Evolutionary conservation across 2,888 invertebrate species (phyloP).

Genomic region (Dinocampus coccinellae): DNA sequence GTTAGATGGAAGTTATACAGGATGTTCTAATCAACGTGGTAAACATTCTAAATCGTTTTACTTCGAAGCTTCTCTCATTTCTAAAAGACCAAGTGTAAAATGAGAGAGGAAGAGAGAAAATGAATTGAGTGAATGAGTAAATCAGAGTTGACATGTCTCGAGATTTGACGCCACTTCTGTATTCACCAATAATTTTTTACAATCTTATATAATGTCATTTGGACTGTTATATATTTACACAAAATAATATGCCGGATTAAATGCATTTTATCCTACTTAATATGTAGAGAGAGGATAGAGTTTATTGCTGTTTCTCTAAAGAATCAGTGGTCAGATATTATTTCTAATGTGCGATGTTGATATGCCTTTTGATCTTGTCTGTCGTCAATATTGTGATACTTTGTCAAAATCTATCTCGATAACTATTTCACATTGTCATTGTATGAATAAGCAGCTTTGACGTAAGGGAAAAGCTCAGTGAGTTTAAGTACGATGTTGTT

Average conservation of each 20-base stretch:
- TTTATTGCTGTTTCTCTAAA: background rate
- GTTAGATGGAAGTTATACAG: conserved; percentile 15
- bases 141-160: conserved; percentile 4
- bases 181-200: conserved; percentile 21
- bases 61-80: background rate
- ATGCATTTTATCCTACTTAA: background rate
- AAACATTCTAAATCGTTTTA: conserved; percentile 11
- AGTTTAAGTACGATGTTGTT: background rate
- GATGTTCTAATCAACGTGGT: conserved; percentile 25
- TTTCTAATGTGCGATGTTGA: conserved; percentile 22
- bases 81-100: too few relatives aligned
- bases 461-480: background rate
- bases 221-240: background rate
- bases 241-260: background rate
- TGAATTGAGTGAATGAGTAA: background rate
- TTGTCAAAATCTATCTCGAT: conserved; percentile 13
- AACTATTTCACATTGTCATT: conserved; percentile 22
- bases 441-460: background rate
- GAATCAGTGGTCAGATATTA: background rate
- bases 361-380: background rate
- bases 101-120: background rate
- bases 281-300: conserved; percentile 8
- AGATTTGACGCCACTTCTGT: conserved; percentile 18
- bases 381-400: conserved; percentile 8
- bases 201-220: conserved; percentile 16